Evolutionary conservation across 1,140 invertebrate genomes (phyloP).

Genomic region (Nasonia giraulti): DNA sequence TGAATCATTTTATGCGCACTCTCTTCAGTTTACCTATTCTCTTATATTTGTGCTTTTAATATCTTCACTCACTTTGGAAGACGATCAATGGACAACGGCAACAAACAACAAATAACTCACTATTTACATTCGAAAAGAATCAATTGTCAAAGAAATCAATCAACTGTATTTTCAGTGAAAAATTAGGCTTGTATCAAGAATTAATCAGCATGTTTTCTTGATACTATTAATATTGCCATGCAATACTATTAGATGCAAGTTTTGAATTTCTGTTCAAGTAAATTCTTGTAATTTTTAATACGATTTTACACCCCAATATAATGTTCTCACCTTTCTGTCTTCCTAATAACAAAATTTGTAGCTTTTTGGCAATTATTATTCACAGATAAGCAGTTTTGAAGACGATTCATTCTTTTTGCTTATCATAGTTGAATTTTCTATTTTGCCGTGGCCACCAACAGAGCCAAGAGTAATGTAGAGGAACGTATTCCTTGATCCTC

Average conservation of each 20-base stretch:
- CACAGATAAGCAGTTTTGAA: slow-evolving; percentile 4
- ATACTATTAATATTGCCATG: slow-evolving; percentile 2
- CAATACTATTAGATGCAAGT: not conserved
- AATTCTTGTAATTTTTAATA: not conserved
- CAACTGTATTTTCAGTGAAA: slow-evolving; percentile 14
- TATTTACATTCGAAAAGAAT: slow-evolving; percentile 32
- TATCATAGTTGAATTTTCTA: slow-evolving; percentile 50
- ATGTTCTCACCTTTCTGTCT: slow-evolving; percentile 50
- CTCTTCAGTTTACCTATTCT: slow-evolving; percentile 12
- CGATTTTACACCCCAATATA: not conserved
- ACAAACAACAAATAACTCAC: slow-evolving; percentile 34
- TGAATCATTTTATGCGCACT: not conserved
- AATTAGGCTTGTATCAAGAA: slow-evolving; percentile 27
- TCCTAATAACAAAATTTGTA: slow-evolving; percentile 51
- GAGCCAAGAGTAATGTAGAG: slow-evolving; percentile 66
- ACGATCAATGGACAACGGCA: slow-evolving; percentile 28
- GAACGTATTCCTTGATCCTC: slow-evolving; percentile 59
- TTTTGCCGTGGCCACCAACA: slow-evolving; percentile 62
- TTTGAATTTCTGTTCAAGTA: slow-evolving; percentile 12
- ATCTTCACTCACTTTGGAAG: slow-evolving; percentile 36
- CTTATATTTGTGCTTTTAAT: slow-evolving; percentile 31
- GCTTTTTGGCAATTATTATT: slow-evolving; percentile 26
- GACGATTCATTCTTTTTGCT: not conserved
- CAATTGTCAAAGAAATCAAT: slow-evolving; percentile 16
- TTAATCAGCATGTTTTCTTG: not conserved